Evolutionary conservation across 1,140 invertebrate genomes (phyloP).

Genomic region (Ceratoteleas bidentatus): DNA sequence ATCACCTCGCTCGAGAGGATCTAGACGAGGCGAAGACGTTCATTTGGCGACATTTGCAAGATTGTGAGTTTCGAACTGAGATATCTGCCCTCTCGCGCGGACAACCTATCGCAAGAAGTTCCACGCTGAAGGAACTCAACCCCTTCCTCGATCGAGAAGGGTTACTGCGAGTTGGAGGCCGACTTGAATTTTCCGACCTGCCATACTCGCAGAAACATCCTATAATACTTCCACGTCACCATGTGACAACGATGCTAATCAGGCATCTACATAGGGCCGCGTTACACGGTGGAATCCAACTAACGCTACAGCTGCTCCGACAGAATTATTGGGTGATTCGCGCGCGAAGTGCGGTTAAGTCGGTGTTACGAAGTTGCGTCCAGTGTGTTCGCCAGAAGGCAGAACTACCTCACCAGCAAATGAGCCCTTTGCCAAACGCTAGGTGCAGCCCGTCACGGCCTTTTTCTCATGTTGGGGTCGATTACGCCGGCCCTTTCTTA

Average conservation of each 20-base stretch:
- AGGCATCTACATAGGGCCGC: background rate
- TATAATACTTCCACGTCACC: background rate
- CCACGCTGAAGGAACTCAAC: background rate
- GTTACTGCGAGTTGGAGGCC: background rate
- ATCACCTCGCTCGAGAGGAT: background rate
- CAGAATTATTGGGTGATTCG: background rate
- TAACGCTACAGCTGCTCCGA: background rate
- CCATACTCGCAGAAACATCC: background rate
- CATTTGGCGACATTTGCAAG: background rate
- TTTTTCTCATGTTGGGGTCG: background rate
- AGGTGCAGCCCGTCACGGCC: background rate
- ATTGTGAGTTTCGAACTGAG: too few species aligned
- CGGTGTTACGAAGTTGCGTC: background rate
- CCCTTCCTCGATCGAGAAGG: background rate
- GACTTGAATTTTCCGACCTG: background rate
- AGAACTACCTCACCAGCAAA: background rate
- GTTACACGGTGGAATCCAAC: background rate
- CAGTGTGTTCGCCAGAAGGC: background rate
- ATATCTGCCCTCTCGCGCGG: too few species aligned
- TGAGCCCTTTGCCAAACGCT: background rate
- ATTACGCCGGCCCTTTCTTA: slow-evolving; percentile 2
- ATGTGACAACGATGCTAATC: background rate
- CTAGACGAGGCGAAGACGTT: background rate
- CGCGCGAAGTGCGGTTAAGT: background rate
- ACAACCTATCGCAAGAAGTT: background rate